A percentile compares a stretch with the other conserved stretches of the same genome.
Conservation (phyloP, 2,797 vertebrate species). For the Anguilla pacifica region DNA sequence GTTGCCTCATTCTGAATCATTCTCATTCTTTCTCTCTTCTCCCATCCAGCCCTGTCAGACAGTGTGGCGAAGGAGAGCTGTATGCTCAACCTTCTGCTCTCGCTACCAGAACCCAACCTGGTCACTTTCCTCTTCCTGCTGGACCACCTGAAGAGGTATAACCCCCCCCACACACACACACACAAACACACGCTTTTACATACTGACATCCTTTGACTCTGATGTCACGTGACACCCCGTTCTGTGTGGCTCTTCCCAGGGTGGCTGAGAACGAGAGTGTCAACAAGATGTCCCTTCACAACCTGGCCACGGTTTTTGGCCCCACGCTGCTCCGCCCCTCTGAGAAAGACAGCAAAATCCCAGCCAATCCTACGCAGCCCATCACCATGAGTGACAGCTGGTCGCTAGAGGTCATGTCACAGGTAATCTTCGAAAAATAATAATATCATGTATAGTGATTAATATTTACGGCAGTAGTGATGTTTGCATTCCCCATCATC, state of each 20-base stretch:
- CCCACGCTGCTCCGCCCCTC: conserved; percentile 92
- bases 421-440: conserved; percentile 75
- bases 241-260: conserved; percentile 61
- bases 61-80: conserved; percentile 98
- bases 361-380: conserved; percentile 89
- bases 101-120: conserved; percentile 94
- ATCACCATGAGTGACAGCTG: conserved; percentile 98
- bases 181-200: background rate
- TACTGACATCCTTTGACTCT: background rate
- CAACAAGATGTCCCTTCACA: conserved; percentile 99
- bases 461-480: background rate
- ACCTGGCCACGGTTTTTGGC: conserved; percentile 96
- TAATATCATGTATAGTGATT: background rate
- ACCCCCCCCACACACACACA: conserved; percentile 2
- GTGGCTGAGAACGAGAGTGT: conserved; percentile 91
- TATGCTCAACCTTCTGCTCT: conserved; percentile 93
- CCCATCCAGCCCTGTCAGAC: conserved; percentile 84
- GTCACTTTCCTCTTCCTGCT: conserved; percentile 96
- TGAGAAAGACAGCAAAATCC: conserved; percentile 96
- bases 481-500: background rate
- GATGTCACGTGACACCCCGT: background rate
- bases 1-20: background rate
- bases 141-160: conserved; percentile 95
- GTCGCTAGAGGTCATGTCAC: conserved; percentile 98
- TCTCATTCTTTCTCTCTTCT: background rate